phyloP scores from a whole-genome alignment of 2,888 invertebrate genomes.

The Napeogenes inachia region DNA sequence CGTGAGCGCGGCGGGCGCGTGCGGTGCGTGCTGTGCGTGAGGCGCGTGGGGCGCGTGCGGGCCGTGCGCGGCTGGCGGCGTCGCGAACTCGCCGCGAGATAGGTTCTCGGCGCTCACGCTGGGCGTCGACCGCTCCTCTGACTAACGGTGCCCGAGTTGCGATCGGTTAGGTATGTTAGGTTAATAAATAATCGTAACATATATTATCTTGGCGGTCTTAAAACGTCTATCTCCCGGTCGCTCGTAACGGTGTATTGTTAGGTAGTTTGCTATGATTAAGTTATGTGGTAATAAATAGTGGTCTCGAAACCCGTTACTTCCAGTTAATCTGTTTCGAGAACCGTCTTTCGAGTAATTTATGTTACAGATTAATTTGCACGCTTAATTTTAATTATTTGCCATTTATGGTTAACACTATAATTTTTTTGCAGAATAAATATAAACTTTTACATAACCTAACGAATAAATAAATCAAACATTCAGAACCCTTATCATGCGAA shows the following conservation, averaged over 20 bases:
- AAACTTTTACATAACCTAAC: background rate
- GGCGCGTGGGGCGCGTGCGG: slow-evolving; percentile 45
- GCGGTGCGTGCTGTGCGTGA: slow-evolving; percentile 42
- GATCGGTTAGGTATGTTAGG: background rate
- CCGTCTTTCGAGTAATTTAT: too few species aligned
- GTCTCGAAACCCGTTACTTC: too few species aligned
- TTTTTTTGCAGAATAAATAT: background rate
- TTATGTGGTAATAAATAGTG: too few species aligned
- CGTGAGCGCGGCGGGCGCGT: slow-evolving; percentile 48
- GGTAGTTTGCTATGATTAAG: too few species aligned
- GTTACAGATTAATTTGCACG: too few species aligned
- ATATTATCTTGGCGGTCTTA: too few species aligned
- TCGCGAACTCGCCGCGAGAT: slow-evolving; percentile 66
- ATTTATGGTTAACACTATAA: background rate
- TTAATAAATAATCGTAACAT: too few species aligned
- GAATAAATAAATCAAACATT: background rate
- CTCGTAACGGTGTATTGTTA: too few species aligned
- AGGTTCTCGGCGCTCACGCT: slow-evolving; percentile 71
- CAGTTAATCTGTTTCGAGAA: too few species aligned
- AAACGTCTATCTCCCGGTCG: too few species aligned
- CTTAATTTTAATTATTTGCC: background rate
- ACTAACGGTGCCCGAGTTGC: slow-evolving; percentile 39
- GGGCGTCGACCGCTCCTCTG: slow-evolving; percentile 70
- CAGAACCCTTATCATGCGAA: slow-evolving; percentile 4
- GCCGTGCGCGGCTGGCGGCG: slow-evolving; percentile 60